Percentiles rank a stretch among this genome's conserved stretches.
phyloP scores from a whole-genome alignment of 2,113 vertebrate species.

The Phalacrocorax aristotelis region DNA sequence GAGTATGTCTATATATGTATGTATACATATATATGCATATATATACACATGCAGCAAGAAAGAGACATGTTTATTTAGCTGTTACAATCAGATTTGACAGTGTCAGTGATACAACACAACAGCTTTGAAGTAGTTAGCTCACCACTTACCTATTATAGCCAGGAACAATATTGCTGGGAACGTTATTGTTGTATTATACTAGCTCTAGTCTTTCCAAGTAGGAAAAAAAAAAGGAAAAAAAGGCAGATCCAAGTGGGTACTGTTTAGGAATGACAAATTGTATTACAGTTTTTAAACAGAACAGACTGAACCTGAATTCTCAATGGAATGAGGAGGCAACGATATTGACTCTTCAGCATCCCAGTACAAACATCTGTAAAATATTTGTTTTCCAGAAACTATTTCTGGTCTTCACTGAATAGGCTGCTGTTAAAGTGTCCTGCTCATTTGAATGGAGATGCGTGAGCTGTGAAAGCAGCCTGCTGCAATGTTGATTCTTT shows the following conservation, averaged over 20 bases:
- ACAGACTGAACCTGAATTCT: background rate
- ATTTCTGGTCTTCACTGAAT: background rate
- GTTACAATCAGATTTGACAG: background rate
- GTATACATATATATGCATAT: no score
- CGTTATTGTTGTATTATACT: background rate
- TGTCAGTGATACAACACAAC: background rate
- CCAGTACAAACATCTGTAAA: background rate
- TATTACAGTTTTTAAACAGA: background rate
- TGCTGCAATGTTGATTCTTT: background rate
- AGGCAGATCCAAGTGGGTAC: background rate
- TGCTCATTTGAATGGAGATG: background rate
- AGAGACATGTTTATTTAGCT: background rate
- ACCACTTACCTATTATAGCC: background rate
- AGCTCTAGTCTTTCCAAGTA: background rate
- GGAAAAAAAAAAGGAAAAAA: background rate
- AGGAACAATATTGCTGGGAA: background rate
- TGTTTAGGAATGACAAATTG: background rate
- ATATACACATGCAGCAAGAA: background rate
- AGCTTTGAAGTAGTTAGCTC: background rate
- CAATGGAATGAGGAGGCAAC: background rate
- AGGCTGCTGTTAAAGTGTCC: background rate
- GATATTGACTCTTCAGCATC: background rate
- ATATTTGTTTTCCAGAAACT: background rate
- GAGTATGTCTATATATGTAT: background rate
- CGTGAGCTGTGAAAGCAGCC: background rate